Base-by-base conservation (phyloP, 2,797 vertebrate species). In the Clarias platycephalus region DNA sequence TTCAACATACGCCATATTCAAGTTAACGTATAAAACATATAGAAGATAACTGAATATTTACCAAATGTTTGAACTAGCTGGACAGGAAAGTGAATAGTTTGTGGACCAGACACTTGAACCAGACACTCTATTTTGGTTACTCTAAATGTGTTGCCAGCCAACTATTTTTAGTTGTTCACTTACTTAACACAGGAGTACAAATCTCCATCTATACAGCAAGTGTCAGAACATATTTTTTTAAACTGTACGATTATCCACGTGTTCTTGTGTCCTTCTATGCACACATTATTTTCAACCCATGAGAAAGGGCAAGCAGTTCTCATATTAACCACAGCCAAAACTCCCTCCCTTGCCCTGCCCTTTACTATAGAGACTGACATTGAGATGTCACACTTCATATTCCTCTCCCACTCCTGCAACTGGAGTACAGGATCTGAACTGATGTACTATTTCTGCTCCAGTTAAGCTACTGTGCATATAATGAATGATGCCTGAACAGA, bases 311-410 rank as follows among this genome's bases (percentile, higher is more conserved):
- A 83, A 83, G n/a, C 67, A 78, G 58, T 83, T 83, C 67, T 83
- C 57, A 62, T 68, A 84, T 66, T 76, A 80, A 53, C 40, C 78
- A 76, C 86, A 75, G 81, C 31, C 81, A 85, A 79, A 9, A 85
- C 72, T 24, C 78, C 74, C 80, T 82, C 74, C 44, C 75, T 79
- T 75, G 24, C 58, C 40, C 67, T 83, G 53, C 67, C 34, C 20
- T 75, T 62, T 67, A 80, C 68, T 49, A 62, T 60, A 80, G 81
- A 75, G 58, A 37, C 40, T 83, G 82, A 84, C 84, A 83, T 83
- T 86, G 80, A 83, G 80, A 86, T 84, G 83, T 82, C 80, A 76
- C 57, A 83, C 62, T 79, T 83, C 79, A 83, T 75, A 81, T 82
- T 68, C 64, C 37, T 64, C 79, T 77, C 67, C 79, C 76, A 67